Percentiles rank a stretch among this genome's conserved stretches.
Evolutionary conservation across 2,113 vertebrate genomes (phyloP).

Genomic region (Murina feae): DNA sequence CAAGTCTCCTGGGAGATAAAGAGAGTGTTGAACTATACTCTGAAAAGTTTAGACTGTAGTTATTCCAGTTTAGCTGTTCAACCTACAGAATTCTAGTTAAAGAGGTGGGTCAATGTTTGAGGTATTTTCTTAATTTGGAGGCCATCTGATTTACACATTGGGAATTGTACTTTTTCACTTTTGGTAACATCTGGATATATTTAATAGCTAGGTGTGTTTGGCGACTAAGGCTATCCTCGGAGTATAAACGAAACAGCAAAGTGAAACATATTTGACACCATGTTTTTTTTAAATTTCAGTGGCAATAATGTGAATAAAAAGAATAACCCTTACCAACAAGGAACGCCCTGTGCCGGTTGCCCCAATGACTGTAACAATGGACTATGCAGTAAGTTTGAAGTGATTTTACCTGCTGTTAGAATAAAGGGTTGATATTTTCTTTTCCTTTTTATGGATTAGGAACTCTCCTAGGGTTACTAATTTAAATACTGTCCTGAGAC

Average conservation of each 20-base stretch:
- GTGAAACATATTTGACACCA: background rate
- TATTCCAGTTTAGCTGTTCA: background rate
- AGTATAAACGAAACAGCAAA: background rate
- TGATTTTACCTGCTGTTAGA: background rate
- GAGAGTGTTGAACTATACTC: background rate
- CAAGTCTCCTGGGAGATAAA: background rate
- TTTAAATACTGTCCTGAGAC: background rate
- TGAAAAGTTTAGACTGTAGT: background rate
- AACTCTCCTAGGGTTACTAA: background rate
- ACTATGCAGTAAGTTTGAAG: slow-evolving; percentile 81
- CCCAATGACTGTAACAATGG: slow-evolving; percentile 70
- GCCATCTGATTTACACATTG: background rate
- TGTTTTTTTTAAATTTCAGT: slow-evolving; percentile 72
- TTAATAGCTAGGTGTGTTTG: background rate
- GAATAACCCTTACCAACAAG: slow-evolving; percentile 74
- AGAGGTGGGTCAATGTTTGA: background rate
- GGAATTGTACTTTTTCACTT: background rate
- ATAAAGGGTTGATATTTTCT: background rate
- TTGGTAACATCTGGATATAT: background rate
- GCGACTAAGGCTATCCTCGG: background rate
- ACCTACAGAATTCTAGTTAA: background rate
- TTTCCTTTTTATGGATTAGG: background rate
- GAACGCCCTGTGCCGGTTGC: slow-evolving; percentile 75
- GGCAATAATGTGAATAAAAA: slow-evolving; percentile 65
- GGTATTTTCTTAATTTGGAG: background rate